These are phyloP conservation scores for Tiaroga cobitis DNA, from an alignment of 2,797 vertebrate species.

Conservation along the genomic window DNA sequence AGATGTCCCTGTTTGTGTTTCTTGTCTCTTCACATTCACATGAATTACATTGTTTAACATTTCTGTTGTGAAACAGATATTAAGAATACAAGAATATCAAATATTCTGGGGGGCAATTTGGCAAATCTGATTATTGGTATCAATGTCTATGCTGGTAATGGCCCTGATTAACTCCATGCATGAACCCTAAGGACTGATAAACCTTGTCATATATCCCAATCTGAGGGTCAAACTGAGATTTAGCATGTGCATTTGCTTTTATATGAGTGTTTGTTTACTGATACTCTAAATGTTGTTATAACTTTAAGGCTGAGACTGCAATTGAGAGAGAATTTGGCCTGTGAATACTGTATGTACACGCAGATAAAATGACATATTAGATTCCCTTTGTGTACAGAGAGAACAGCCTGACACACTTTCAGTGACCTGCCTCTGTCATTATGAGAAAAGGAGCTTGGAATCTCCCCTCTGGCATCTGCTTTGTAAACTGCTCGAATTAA, in stretches of 20 bases:
- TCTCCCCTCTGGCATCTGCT: constrained; percentile 27
- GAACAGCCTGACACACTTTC: constrained; percentile 48
- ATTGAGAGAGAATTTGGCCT: neutral
- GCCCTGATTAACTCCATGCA: neutral
- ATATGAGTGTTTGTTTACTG: constrained; percentile 1
- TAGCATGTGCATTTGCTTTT: neutral
- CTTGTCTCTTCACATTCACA: neutral
- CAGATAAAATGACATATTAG: constrained; percentile 21
- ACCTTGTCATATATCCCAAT: neutral
- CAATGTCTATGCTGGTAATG: neutral
- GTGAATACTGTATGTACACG: neutral
- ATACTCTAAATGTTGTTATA: neutral
- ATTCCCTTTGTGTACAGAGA: constrained; percentile 37
- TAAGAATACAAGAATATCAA: neutral
- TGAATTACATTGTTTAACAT: neutral
- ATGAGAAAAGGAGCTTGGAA: constrained; percentile 34
- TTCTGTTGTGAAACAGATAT: neutral
- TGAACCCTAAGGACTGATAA: neutral
- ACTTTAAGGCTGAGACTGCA: neutral
- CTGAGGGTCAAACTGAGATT: neutral
- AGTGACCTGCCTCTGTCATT: constrained; percentile 8
- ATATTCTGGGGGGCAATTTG: neutral
- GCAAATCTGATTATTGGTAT: neutral
- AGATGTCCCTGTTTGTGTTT: neutral
- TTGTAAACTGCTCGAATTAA: constrained; percentile 38